Evolutionary conservation across 37 sponge, comb jelly and placozoan genomes (phyloP), one percentile per base, ranked within the genome.

Genomic region (Axinella damicornis): DNA sequence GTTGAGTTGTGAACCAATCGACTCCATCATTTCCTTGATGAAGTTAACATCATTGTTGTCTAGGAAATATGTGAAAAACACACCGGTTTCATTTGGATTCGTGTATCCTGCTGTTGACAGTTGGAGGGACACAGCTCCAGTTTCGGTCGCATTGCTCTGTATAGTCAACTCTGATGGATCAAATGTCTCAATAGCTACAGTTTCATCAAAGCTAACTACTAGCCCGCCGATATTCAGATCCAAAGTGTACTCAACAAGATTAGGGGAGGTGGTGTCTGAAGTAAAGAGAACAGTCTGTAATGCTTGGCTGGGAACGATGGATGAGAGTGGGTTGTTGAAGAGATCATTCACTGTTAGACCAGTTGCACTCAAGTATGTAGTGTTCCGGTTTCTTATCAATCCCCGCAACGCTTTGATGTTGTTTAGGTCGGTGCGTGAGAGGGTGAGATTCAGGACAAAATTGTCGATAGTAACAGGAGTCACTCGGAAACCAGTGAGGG

Each of bases 31-130:
- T 62, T 92, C 86, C 71, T 95, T 95, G 76, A 95, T 74, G 34
- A 86, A 89, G 76, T 95, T 95, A 66, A 95, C 57, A 77, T 95
- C 93, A 64, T 65, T 32, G 71, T 73, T 89, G 75, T 82, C 80
- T 22, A 93, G 76, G 65, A 35, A 83, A 76, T 89, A 85, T 6
- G 74, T 80, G 76, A 93, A 93, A 18, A 52, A 55, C 31, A 39
- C 56, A 38, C 30, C 70, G 35, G 75, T 34, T 30, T 57, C 64
- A 57, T 77, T 89, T 35, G 83, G 89, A 11, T 33, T 17, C 25
- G 84, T 18, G 39, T 14, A 36, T 6, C 88, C 92, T 67, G 19
- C 57, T 18, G 41, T 34, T 27, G 79, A 80, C 24, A 92, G 68
- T 13, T 56, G 53, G 5, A 83, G 28, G 38, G 61, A 53, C 20